phyloP scores from a whole-genome alignment of 2,113 vertebrate genomes.

The Odobenus rosmarus region DNA sequence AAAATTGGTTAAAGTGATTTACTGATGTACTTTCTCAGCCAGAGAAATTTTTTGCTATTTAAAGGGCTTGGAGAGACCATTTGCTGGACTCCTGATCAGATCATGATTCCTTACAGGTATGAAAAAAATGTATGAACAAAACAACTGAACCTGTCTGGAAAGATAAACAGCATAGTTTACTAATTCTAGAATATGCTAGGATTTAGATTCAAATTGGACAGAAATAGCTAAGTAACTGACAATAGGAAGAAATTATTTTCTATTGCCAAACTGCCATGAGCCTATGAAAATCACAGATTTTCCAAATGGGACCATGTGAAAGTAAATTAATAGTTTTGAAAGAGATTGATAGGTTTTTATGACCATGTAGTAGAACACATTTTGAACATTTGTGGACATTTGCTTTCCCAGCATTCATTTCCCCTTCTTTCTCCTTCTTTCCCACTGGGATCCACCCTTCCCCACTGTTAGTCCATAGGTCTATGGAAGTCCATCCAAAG shows the following conservation, averaged over 20 bases:
- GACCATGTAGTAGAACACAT: rapidly evolving
- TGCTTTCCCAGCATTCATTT: no score
- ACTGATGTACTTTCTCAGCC: not conserved
- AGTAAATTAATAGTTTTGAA: not conserved
- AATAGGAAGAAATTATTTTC: not conserved
- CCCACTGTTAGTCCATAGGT: not conserved
- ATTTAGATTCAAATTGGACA: not conserved
- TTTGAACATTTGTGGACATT: not conserved
- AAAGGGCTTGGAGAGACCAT: not conserved
- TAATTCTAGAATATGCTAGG: not conserved
- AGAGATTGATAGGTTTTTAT: not conserved
- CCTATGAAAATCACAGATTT: conserved; percentile 35
- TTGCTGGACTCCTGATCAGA: not conserved
- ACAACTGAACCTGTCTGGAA: not conserved
- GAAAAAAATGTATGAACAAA: not conserved
- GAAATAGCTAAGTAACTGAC: not conserved
- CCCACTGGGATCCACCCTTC: rapidly evolving
- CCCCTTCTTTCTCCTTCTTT: not conserved
- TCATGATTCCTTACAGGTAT: not conserved
- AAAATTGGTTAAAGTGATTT: not conserved
- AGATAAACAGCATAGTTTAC: not conserved
- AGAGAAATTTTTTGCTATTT: not conserved
- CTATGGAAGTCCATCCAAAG: no score
- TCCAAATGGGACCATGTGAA: not conserved
- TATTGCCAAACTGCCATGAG: not conserved